A percentile compares a stretch with the other conserved stretches of the same genome.
Evolutionary conservation across 1,140 invertebrate species (phyloP).

Genomic region (Heterodera carotae): DNA sequence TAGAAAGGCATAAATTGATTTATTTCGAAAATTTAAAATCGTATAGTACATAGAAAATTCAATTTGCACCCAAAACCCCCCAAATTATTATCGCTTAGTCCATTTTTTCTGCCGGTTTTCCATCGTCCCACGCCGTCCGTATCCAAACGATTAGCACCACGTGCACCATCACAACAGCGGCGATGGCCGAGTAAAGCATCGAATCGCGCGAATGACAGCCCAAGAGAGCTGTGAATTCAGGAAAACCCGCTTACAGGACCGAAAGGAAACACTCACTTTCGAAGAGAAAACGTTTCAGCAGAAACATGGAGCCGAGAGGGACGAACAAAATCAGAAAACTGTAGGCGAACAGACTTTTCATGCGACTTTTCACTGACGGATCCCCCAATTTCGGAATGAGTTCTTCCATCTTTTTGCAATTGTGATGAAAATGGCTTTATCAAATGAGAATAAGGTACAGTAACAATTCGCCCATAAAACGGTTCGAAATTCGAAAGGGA

Average conservation of each 20-base stretch:
- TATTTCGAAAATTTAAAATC: too few relatives aligned
- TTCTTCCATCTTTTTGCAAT: slow-evolving; percentile 11
- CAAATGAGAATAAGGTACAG: background rate
- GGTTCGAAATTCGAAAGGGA: background rate
- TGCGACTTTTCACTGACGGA: slow-evolving; percentile 31
- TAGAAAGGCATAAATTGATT: too few relatives aligned
- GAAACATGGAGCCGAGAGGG: slow-evolving; percentile 51
- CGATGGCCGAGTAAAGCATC: slow-evolving; percentile 49
- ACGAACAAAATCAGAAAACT: slow-evolving; percentile 45
- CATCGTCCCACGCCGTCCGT: slow-evolving; percentile 38
- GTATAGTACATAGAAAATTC: background rate
- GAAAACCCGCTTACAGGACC: background rate
- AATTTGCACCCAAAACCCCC: background rate
- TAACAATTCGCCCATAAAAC: background rate
- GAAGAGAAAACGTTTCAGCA: slow-evolving; percentile 47
- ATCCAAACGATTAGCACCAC: slow-evolving; percentile 48
- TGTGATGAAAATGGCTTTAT: background rate
- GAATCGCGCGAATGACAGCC: slow-evolving; percentile 46
- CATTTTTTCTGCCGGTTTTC: slow-evolving; percentile 24
- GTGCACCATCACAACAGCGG: slow-evolving; percentile 51
- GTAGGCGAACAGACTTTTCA: slow-evolving; percentile 45
- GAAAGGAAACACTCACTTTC: slow-evolving; percentile 31
- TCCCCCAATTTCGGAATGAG: slow-evolving; percentile 45
- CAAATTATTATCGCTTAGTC: slow-evolving; percentile 16
- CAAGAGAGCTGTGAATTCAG: slow-evolving; percentile 34